Percentiles rank a stretch among this genome's conserved stretches.
Evolutionary conservation across 2,888 invertebrate species (phyloP).

Genomic region (Andrena minutula): DNA sequence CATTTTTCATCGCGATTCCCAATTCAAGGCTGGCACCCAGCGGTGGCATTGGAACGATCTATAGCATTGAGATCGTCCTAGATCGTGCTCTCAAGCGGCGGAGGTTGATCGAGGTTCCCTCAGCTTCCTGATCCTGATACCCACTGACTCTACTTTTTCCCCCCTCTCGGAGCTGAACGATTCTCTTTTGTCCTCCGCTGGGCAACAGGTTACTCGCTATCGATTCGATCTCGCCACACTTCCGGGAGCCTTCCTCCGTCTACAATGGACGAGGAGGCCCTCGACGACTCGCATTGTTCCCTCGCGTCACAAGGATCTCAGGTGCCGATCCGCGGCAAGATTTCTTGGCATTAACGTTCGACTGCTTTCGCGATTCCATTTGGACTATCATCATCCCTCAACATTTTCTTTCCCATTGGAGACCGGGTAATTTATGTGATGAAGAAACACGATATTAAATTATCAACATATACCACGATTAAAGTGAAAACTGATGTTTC

Average conservation of each 20-base stretch:
- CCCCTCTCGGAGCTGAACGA: constrained; percentile 11
- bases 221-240: constrained; percentile 61
- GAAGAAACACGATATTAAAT: too few species aligned
- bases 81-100: constrained; percentile 44
- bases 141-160: constrained; percentile 39
- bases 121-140: constrained; percentile 50
- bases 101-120: constrained; percentile 42
- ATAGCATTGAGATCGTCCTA: constrained; percentile 51
- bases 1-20: constrained; percentile 35
- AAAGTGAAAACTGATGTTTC: too few species aligned
- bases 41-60: constrained; percentile 48
- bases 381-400: too few species aligned
- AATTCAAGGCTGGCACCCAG: constrained; percentile 36
- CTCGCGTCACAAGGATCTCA: constrained; percentile 17
- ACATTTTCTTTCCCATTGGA: too few species aligned
- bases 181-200: constrained; percentile 57
- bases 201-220: constrained; percentile 56
- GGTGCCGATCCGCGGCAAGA: background rate
- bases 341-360: background rate
- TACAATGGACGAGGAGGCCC: constrained; percentile 17
- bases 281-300: constrained; percentile 42
- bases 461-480: too few species aligned
- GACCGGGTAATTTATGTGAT: too few species aligned
- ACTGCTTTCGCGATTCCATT: background rate
- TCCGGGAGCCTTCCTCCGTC: constrained; percentile 59